Evolutionary conservation across 2,888 invertebrate genomes (phyloP).

Genomic region (Oxycera nigricornis): DNA sequence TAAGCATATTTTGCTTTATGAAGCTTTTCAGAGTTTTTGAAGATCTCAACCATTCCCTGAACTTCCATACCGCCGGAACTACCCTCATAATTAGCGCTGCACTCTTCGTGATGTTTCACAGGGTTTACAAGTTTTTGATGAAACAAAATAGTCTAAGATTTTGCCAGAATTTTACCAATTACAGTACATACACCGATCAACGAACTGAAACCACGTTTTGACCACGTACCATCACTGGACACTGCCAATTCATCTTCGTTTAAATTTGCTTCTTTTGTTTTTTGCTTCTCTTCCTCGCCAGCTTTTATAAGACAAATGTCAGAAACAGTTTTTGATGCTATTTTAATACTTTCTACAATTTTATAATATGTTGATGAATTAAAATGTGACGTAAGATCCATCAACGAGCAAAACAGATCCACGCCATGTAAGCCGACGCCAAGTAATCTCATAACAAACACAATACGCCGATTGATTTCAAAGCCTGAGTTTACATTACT

Average conservation of each 20-base stretch:
- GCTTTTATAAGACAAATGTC: neutral
- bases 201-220: constrained; percentile 43
- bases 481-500: neutral
- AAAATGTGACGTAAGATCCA: neutral
- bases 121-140: neutral
- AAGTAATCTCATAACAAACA: constrained; percentile 1
- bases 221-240: constrained; percentile 43
- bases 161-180: constrained; percentile 46
- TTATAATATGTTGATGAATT: neutral
- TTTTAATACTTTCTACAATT: neutral
- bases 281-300: constrained; percentile 4
- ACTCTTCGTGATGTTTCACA: neutral
- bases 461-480: neutral
- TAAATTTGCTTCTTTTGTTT: constrained; percentile 7
- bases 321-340: neutral
- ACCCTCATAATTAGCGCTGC: constrained; percentile 10
- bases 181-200: constrained; percentile 45
- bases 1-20: neutral
- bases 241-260: neutral
- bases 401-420: neutral
- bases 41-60: neutral
- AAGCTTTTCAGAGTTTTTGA: neutral
- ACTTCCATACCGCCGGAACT: constrained; percentile 1
- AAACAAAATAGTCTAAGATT: constrained; percentile 42
- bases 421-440: neutral